Base-by-base conservation (phyloP, 2,888 invertebrate genomes). In the Alcis repandata region DNA sequence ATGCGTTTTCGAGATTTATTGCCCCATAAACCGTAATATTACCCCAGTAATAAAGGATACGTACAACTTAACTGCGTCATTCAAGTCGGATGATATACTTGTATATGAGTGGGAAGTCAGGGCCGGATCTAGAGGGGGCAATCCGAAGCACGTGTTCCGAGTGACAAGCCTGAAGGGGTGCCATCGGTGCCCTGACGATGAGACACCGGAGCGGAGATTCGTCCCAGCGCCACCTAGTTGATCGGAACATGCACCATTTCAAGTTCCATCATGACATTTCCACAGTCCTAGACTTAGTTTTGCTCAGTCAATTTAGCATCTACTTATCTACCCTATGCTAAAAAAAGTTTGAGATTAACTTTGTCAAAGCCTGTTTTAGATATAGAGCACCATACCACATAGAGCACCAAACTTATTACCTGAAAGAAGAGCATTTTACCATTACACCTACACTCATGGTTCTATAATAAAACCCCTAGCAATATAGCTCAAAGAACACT, bases 1-100 rank as follows among this genome's bases (percentile, higher is more conserved):
- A 83, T 82, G 84, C 85, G 84, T 82, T 79, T 80, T 71, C 75
- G 77, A 85, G 87, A 90, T 90, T 90, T 90, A 90, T 88, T 83
- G 78, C 84, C 68, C 79, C 84, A 87, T 91, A 90, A 90, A 90
- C 79, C 86, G 85, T 85, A 85, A 88, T 87, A 90, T 88, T 85
- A 84, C 86, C 79, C 79, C 69, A 82, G 88, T 85, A 86, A 87
- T 91, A 91, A 90, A 89, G 85, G 81, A 84, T 85, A 84, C 84
- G 84, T 84, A 32, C 77, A 83, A 84, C 82, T 84, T 84, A 86
- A 85, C 82, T 83, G 79, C 82, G 76, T 80, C 79, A 82, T 80
- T 72, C 71, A 77, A 81, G 82, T 83, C 77, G 67, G 71, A 79
- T 76, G 71, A 79, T 83, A 79, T 27, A 27, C 27, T 6, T 27